Conservation (phyloP, 1,140 invertebrate genomes). For the Latrodectus geometricus region DNA sequence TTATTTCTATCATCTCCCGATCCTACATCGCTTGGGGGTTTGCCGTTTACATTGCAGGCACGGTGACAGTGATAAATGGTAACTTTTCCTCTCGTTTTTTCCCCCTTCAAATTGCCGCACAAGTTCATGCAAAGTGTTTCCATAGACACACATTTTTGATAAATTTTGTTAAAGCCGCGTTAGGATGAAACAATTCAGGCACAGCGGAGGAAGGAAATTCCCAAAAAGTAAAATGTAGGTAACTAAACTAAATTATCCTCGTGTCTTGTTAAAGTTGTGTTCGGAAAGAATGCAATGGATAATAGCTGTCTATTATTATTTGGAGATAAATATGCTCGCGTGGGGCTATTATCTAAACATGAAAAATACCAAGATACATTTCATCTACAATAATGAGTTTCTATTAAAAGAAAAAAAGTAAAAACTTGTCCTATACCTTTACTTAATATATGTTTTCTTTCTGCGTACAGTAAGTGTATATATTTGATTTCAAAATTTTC, state of each 20-base stretch:
- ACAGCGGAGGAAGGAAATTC: not conserved
- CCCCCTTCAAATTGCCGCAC: conserved; percentile 29
- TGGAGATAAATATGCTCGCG: not conserved
- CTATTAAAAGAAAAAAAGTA: not conserved
- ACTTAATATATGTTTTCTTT: too few species aligned
- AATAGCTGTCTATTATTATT: not conserved
- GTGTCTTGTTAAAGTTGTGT: not conserved
- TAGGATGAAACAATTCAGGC: not conserved
- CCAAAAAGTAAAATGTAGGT: not conserved
- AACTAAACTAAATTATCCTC: not conserved
- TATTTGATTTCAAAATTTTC: too few species aligned
- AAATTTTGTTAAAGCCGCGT: conserved; percentile 7
- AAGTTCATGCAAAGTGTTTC: conserved; percentile 55
- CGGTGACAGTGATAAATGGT: conserved; percentile 54
- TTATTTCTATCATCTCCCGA: conserved; percentile 4
- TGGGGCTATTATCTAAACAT: not conserved
- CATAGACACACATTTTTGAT: conserved; percentile 42
- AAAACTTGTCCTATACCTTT: too few species aligned
- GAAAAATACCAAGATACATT: not conserved
- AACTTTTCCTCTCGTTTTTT: conserved; percentile 18
- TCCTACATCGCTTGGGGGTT: not conserved
- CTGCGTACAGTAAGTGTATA: too few species aligned
- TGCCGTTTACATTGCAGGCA: conserved; percentile 44
- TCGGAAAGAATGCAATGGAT: not conserved
- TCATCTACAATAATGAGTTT: not conserved